Base-by-base conservation (phyloP, 2,113 vertebrate genomes). In the Solenodon paradoxus region DNA sequence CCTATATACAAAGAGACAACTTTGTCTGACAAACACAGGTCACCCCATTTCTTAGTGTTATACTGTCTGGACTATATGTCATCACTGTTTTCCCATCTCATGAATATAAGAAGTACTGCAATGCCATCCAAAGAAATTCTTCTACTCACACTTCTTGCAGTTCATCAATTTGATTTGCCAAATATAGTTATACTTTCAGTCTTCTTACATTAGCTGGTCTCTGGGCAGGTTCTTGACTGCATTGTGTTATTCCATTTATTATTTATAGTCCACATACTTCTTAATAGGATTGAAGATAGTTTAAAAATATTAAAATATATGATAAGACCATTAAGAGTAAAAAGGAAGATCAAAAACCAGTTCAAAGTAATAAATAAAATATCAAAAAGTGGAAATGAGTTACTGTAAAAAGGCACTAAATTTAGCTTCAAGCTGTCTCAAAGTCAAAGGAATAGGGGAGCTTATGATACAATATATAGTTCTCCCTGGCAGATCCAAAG, bases 281-380 rank as follows among this genome's bases (percentile, higher is more conserved):
- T 47, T 59, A 35, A 94, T 96, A 94, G 35, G 47, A 88, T 94
- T 93, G 83, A 17, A 80, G 11, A 64, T n/a, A 40, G 57, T 38
- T 83, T 95, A 87, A 95, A n/a, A 79, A 93, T 86, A 92, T 89
- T 96, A 92, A 97, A 93, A 68, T 74, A 2, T 86, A 30, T 59
- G 63, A 87, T 53, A 88, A 91, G 42, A 85, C 53, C 63, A 93
- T 88, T 95, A 69, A 81, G 74, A 93, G 22, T 72, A 81, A 92
- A 96, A 88, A 74, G 7, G 42, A 38, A 91, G 35, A 59, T 88
- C 69, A 97, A 92, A 97, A 96, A 20, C 0, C 16, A 42, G 35
- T 30, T 66, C 61, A 93, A 15, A 59, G 9, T 86, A 95, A 88
- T 95, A 72, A 95, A 92, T 93, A 95, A 95, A 93, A 74, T 69